Evolutionary conservation across 1,140 invertebrate species (phyloP).

Genomic region (Meloidogyne chitwoodi): DNA sequence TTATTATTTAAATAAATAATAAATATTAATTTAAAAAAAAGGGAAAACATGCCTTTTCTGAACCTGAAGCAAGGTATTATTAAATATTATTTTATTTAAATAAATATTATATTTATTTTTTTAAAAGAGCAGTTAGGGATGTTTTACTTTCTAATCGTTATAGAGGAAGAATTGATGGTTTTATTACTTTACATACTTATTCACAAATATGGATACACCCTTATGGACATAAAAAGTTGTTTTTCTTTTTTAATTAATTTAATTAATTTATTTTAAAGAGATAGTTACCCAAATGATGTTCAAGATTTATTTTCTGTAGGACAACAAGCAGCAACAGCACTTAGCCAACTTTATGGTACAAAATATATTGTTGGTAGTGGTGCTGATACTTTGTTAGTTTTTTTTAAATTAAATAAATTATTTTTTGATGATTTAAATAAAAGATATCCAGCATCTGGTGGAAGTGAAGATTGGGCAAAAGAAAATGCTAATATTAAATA

Average conservation of each 20-base stretch:
- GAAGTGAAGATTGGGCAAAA: conserved; percentile 60
- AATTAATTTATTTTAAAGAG: conserved; percentile 18
- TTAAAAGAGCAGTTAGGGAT: conserved; percentile 47
- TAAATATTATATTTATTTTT: background rate
- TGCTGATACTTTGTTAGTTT: conserved; percentile 27
- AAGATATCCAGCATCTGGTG: conserved; percentile 56
- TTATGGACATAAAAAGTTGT: conserved; percentile 49
- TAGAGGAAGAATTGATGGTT: conserved; percentile 51
- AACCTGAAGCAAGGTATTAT: conserved; percentile 53
- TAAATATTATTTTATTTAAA: background rate
- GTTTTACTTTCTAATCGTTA: conserved; percentile 53
- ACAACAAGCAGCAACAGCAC: conserved; percentile 49
- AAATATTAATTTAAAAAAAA: background rate
- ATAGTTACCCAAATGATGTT: conserved; percentile 58
- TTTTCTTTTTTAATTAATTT: background rate
- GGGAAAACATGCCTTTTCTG: conserved; percentile 51
- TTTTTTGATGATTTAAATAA: background rate
- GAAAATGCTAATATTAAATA: conserved; percentile 51
- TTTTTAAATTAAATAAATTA: conserved; percentile 4
- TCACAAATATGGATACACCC: conserved; percentile 61
- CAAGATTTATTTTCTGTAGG: conserved; percentile 58
- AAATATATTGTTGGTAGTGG: conserved; percentile 57
- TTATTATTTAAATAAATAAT: background rate
- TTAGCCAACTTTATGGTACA: conserved; percentile 54
- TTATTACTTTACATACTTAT: conserved; percentile 59